Base-by-base conservation (phyloP, 2,113 vertebrate species). In the Rhinolophus ferrumequinum region DNA sequence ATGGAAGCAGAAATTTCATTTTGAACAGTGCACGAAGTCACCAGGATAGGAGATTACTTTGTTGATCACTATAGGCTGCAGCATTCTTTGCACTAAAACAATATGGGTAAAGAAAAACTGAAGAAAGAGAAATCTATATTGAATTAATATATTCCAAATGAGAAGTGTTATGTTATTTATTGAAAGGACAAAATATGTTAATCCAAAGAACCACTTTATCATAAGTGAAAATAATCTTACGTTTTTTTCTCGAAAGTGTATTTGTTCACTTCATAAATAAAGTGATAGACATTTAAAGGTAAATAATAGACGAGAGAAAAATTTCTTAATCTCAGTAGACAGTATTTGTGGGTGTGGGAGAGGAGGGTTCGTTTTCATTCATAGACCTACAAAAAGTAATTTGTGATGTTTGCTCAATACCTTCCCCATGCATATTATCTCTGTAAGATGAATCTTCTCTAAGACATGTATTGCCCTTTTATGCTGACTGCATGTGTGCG, bases 391-490 rank as follows among this genome's bases (percentile, higher is more conserved):
- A 86, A 13, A 94, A 73, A 79, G 86, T 95, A 89, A 96, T 93
- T 87, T 93, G 97, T 94, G 96, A 38, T 76, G 56, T 92, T 94
- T 76, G 22, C 80, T 72, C 96, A 44, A 3, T 70, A 90, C 54
- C 44, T 47, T 97, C 30, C 8, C 44, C 60, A 24, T 72, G 79
- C 93, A 96, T 96, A 89, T 93, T 89, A 89, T 79, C 90, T 86
- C 67, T 19, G 54, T 54, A 84, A 96, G 89, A 98, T 96, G 97
- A 92, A 97, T 97, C 94, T 94, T 93, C 79, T 62, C 75, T 77
- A 93, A 95, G 95, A 97, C 92, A 82, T 62, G 86, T 24, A 92
- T 94, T 96, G 96, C 94, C 94, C 94, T 97, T 97, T 98, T 77
- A 96, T 90, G 96, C 92, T 97, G 97, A 83, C 97, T 96, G 88